These are phyloP conservation scores for Drosophila erecta DNA, from an alignment of 1,140 invertebrate species.

Conservation along the genomic window DNA sequence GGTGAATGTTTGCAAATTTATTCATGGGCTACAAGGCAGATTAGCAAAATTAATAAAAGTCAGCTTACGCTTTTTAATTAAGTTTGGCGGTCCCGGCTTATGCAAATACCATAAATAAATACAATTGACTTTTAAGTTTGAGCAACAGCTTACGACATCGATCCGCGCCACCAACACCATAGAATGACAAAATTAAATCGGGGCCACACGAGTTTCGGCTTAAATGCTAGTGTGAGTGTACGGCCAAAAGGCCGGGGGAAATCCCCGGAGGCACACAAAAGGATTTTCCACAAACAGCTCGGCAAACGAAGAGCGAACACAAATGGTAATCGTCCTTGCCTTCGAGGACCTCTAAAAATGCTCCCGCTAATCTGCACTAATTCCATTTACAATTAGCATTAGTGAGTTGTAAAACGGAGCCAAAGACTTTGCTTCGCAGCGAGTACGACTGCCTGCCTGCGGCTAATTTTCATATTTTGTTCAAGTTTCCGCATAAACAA, in stretches of 20 bases:
- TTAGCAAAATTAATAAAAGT: slow-evolving; percentile 78
- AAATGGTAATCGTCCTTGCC: slow-evolving; percentile 51
- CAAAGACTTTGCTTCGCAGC: slow-evolving; percentile 30
- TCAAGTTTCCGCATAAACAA: slow-evolving; percentile 73
- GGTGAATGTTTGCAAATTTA: slow-evolving; percentile 60
- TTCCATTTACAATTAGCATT: slow-evolving; percentile 84
- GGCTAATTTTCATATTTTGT: slow-evolving; percentile 75
- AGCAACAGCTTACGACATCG: slow-evolving; percentile 18
- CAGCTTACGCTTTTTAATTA: slow-evolving; percentile 74
- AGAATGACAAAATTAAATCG: slow-evolving; percentile 43
- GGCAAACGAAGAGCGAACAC: slow-evolving; percentile 58
- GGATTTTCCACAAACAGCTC: slow-evolving; percentile 59
- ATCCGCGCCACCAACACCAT: slow-evolving; percentile 4
- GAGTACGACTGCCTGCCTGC: slow-evolving; percentile 28
- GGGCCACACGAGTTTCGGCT: slow-evolving; percentile 19
- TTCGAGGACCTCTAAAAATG: slow-evolving; percentile 48
- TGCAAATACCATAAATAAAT: slow-evolving; percentile 61
- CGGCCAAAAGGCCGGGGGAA: not conserved
- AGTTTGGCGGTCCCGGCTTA: slow-evolving; percentile 45
- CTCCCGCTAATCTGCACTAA: slow-evolving; percentile 74
- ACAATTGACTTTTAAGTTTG: slow-evolving; percentile 74
- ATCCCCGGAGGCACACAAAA: slow-evolving; percentile 22
- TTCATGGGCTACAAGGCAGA: slow-evolving; percentile 63
- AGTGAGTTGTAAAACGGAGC: slow-evolving; percentile 71
- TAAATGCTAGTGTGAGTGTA: slow-evolving; percentile 7